Evolutionary conservation across 2,888 invertebrate species (phyloP), one percentile per base, ranked within the genome.

Genomic region (Galeruca laticollis): DNA sequence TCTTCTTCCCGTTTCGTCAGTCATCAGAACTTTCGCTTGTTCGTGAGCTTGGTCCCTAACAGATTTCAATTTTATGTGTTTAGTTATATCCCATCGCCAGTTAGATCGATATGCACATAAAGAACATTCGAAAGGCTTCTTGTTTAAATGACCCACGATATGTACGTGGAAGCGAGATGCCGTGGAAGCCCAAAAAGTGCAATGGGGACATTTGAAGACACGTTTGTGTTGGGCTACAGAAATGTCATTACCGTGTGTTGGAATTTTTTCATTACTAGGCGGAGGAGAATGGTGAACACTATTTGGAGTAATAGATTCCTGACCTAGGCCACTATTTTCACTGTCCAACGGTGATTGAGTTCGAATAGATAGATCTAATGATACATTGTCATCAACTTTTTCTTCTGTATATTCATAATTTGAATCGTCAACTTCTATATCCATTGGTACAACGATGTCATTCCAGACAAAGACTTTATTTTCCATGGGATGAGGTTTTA

Each of bases 31-130:
- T 85, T 93, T 92, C 60, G 93, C 94, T 73, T 89, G 90, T 79
- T 91, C 90, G 84, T 96, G 96, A 60, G 91, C 91, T 61, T 92
- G 92, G 86, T 95, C 96, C 74, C 95, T 89, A 21, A 93, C 93
- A 8, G 94, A 93, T 87, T 96, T 96, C 79, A 96, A 87, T 81
- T 95, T 93, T 75, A 98, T 97, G 85, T 98, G 98, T 84, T 98
- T 96, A 31, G 96, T 95, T 71, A 98, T 96, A 86, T 98, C 98
- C 95, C 97, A 97, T 75, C 97, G 91, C 97, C 97, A 98, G 83
- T 98, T 98, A 33, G 97, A 97, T 78, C 95, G 92, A 83, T 97
- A 96, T 64, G 94, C 93, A 86, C 98, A 98, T 15, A 95, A 88
- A 0, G 97, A 97, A 86, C 98, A 98, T 86, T 97, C 95, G 84